A percentile compares a stretch with the other conserved stretches of the same genome.
Conservation (phyloP, 2,113 vertebrate genomes). For the Vimba vimba region DNA sequence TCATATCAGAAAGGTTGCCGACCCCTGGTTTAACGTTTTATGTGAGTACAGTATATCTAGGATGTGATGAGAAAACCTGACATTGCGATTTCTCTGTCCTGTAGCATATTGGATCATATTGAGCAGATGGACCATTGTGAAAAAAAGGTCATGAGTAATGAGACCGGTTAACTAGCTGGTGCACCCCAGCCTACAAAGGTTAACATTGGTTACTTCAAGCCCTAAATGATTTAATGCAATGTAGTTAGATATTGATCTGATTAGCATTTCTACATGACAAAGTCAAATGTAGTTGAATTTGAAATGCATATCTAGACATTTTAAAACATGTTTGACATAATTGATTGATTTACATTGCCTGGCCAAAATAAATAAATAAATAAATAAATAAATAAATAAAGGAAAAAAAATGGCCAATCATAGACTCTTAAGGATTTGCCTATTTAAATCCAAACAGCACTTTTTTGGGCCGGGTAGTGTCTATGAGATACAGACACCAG, state of each 20-base stretch:
- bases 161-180: background rate
- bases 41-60: background rate
- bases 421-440: no score
- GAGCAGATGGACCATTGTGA: background rate
- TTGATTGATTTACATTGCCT: no score
- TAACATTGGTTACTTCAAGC: background rate
- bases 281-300: background rate
- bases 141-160: conserved; percentile 16
- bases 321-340: background rate
- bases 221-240: background rate
- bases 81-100: conserved; percentile 1
- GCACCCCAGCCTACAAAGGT: background rate
- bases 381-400: no score
- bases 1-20: conserved; percentile 13
- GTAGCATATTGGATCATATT: background rate
- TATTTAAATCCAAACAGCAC: no score
- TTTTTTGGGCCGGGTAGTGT: background rate
- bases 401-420: no score
- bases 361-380: no score
- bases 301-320: background rate
- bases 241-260: background rate
- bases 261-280: background rate
- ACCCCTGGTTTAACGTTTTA: background rate
- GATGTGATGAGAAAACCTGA: conserved; percentile 17
- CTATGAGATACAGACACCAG: background rate